Evolutionary conservation across 2,797 vertebrate genomes (phyloP), one percentile per base, ranked within the genome.

Genomic region (Gymnopithys bicolor): DNA sequence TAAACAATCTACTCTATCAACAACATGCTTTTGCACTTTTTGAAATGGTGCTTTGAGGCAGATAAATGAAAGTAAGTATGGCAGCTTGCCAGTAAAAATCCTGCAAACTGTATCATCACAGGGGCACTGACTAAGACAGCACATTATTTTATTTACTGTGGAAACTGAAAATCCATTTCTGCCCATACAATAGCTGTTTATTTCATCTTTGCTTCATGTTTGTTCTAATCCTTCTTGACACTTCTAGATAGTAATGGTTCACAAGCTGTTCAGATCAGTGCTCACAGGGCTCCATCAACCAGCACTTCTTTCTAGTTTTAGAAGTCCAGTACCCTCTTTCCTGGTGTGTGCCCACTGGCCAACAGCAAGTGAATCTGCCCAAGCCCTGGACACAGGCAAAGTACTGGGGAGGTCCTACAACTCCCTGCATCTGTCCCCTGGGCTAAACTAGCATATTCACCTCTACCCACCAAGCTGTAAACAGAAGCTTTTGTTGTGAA

Each of bases 1-100:
- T 99, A 99, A 99, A 99, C 98, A 99, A 98, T 98, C 98, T 98
- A 97, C 98, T 99, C 97, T 98, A 98, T 98, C 98, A 98, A 97
- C 98, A 98, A 99, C 99, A 99, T 98, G 99, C 98, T 99, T 99
- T 99, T 99, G 99, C 99, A 99, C 99, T 99, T 98, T 98, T 98
- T 97, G 98, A 98, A 98, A 98, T 97, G 97, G 97, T 98, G 98
- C 99, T 98, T 98, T 97, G 98, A 99, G 98, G 97, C 98, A 98
- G 98, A 99, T 98, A 98, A 98, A 99, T 98, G 97, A 98, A 97
- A 99, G 98, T 98, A 96, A 97, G 98, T 97, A 97, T 97, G 99
- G 99, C 99, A 98, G 98, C 96, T 97, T 97, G 98, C 98, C 98
- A 98, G 96, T 96, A 97, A 98, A 97, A 98, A 98, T 97, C 94